A percentile compares a stretch with the other conserved stretches of the same genome.
These are phyloP conservation scores for Plodia interpunctella DNA, from an alignment of 1,140 invertebrate genomes.

Conservation along the genomic window DNA sequence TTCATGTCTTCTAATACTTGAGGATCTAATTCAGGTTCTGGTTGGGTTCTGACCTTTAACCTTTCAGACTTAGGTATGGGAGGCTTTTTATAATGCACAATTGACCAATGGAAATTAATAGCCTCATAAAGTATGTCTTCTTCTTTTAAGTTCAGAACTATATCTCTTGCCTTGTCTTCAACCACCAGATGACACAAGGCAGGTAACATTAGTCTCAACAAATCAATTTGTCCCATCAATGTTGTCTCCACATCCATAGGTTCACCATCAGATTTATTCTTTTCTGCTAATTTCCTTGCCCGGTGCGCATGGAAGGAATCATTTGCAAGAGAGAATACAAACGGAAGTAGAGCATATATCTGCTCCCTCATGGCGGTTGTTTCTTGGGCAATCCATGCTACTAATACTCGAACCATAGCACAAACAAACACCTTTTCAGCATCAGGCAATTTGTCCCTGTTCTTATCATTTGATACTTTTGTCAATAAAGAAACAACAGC, in stretches of 20 bases:
- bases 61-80: conserved; percentile 87
- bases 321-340: conserved; percentile 86
- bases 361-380: conserved; percentile 91
- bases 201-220: conserved; percentile 89
- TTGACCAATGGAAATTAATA: conserved; percentile 89
- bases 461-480: conserved; percentile 85
- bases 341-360: conserved; percentile 87
- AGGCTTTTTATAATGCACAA: conserved; percentile 91
- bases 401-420: conserved; percentile 89
- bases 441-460: conserved; percentile 79
- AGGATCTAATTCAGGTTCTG: conserved; percentile 84
- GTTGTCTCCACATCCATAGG: conserved; percentile 71
- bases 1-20: conserved; percentile 87
- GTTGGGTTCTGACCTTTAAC: conserved; percentile 83
- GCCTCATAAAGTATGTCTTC: conserved; percentile 89
- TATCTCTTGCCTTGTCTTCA: conserved; percentile 90
- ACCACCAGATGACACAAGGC: conserved; percentile 93
- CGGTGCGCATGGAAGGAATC: conserved; percentile 87
- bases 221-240: conserved; percentile 83
- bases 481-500: conserved; percentile 87
- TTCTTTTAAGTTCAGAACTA: conserved; percentile 87
- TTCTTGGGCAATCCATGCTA: conserved; percentile 94
- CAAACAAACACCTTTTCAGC: conserved; percentile 87
- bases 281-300: conserved; percentile 80
- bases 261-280: conserved; percentile 75